These are phyloP conservation scores for Danio albolineatus DNA, from an alignment of 2,797 vertebrate genomes.

Conservation along the genomic window DNA sequence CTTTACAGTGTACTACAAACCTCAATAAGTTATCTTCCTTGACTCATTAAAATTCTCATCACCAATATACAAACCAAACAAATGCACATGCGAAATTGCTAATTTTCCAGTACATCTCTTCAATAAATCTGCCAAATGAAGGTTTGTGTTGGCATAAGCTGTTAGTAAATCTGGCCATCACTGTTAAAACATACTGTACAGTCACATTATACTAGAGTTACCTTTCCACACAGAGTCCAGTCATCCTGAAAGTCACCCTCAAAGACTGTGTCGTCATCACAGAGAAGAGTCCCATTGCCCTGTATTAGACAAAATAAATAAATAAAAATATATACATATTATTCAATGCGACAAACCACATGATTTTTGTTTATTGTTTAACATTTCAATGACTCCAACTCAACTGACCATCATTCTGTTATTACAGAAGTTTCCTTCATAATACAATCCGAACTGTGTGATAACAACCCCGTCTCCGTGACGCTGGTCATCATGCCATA, in stretches of 20 bases:
- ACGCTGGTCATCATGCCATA: conserved; percentile 91
- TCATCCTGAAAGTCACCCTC: conserved; percentile 95
- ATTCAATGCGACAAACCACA: background rate
- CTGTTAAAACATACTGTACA: background rate
- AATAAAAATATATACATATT: no score
- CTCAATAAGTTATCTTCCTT: no score
- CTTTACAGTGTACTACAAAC: no score
- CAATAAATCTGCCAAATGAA: no score
- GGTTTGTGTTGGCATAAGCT: no score
- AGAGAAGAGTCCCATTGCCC: conserved; percentile 89
- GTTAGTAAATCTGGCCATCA: no score
- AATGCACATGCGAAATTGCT: no score
- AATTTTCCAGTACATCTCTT: no score
- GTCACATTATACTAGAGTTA: conserved; percentile 59
- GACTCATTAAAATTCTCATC: no score
- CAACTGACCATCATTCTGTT: conserved; percentile 96
- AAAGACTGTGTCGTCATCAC: conserved; percentile 92
- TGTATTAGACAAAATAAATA: conserved; percentile 58
- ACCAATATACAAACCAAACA: no score
- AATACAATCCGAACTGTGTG: conserved; percentile 93
- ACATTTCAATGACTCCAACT: background rate
- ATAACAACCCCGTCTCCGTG: conserved; percentile 90
- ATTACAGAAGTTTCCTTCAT: conserved; percentile 89
- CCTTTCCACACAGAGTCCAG: conserved; percentile 93
- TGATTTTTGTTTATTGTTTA: background rate